These are phyloP conservation scores for Sturmia bella DNA, from an alignment of 2,888 invertebrate genomes.

Conservation along the genomic window DNA sequence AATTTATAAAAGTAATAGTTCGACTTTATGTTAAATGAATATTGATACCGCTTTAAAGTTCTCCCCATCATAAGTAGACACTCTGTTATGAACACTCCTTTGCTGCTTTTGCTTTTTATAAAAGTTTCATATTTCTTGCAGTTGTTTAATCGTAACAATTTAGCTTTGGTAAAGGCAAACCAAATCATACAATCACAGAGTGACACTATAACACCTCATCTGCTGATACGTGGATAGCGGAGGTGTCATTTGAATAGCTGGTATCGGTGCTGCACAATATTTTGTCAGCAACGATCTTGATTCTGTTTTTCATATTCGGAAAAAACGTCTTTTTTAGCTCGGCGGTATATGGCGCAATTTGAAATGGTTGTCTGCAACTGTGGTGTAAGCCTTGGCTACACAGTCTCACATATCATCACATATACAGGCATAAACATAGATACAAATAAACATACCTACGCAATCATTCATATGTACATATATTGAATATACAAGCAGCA, in stretches of 20 bases:
- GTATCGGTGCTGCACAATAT: constrained; percentile 10
- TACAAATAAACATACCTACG: neutral
- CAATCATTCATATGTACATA: neutral
- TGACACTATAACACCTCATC: constrained; percentile 17
- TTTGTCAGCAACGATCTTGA: constrained; percentile 11
- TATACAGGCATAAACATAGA: neutral
- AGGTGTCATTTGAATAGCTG: constrained; percentile 30
- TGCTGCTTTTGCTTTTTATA: neutral
- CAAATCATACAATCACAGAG: constrained; percentile 30
- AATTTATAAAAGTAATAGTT: too few species aligned
- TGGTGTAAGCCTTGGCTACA: constrained; percentile 41
- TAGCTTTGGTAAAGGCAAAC: constrained; percentile 55
- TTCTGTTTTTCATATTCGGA: constrained; percentile 22
- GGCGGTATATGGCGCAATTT: constrained; percentile 55
- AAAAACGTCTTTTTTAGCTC: constrained; percentile 19
- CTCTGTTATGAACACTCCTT: neutral
- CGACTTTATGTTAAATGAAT: too few species aligned
- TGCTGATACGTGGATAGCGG: constrained; percentile 5
- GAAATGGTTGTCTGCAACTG: constrained; percentile 56
- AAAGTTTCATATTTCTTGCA: constrained; percentile 41
- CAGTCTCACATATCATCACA: constrained; percentile 18
- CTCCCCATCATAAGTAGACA: neutral
- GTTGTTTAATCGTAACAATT: constrained; percentile 60
- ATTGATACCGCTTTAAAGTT: neutral
- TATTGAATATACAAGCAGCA: constrained; percentile 45